Evolutionary conservation across 2,797 vertebrate genomes (phyloP).

Genomic region (Buceros bicornis): DNA sequence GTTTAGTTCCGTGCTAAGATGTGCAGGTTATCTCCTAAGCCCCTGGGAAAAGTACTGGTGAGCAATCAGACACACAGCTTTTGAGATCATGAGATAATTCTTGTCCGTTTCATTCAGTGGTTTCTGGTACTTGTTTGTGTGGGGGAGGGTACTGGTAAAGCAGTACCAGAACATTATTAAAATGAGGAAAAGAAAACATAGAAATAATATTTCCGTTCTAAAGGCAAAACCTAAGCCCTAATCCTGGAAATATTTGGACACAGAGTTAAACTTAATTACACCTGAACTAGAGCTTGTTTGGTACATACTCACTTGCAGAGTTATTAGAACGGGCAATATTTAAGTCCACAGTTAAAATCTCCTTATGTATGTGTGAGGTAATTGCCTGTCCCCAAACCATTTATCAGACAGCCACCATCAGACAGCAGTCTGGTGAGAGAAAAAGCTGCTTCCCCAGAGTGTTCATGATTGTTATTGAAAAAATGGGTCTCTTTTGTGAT

Average conservation of each 20-base stretch:
- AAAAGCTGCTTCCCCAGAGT: neutral
- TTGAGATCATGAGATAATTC: neutral
- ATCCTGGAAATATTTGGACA: neutral
- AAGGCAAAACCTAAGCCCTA: neutral
- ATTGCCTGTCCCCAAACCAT: neutral
- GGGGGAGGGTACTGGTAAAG: neutral
- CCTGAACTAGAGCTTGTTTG: neutral
- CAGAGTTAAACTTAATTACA: neutral
- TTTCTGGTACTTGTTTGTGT: neutral
- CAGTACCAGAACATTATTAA: neutral
- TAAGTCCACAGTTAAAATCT: neutral
- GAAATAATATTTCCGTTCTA: neutral
- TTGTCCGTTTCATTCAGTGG: neutral
- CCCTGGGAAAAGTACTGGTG: neutral
- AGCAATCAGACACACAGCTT: neutral
- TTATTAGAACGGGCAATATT: neutral
- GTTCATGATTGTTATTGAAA: neutral
- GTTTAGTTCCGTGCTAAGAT: neutral
- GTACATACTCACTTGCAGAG: neutral
- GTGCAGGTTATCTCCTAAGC: neutral
- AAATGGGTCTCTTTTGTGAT: neutral
- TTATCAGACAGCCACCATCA: neutral
- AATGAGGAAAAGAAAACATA: neutral
- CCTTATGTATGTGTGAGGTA: neutral
- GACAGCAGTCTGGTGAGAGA: neutral